Evolutionary conservation across 2,797 vertebrate species (phyloP), one percentile per base, ranked within the genome.

Genomic region (Pseudomugil tenellus): DNA sequence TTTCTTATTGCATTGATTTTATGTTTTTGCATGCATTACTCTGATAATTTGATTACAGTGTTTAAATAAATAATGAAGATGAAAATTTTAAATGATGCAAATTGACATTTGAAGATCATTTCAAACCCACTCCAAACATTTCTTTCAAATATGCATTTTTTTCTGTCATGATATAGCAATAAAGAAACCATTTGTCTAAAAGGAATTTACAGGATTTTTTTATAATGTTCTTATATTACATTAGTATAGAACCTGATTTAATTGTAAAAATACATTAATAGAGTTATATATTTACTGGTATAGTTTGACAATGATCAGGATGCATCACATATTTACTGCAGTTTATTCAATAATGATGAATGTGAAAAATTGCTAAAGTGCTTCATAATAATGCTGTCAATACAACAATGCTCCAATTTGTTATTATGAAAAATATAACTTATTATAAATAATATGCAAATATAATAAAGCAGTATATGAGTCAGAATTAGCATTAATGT

Each of bases 1-100:
- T 37, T 37, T 58, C 29, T 72, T 39, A n/a, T 52, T 72, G 35
- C 70, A 72, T 25, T 73, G 43, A 56, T 83, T 73, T 73, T 48
- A 55, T 55, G 39, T 67, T 56, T 76, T 12, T 80, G 76, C 84
- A 89, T 84, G 80, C 57, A 52, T 17, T 29, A 56, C 52, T 59
- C 23, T 41, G 31, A 66, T 19, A 71, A 14, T 59, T 16, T 57
- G 37, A 28, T 35, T 54, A 2, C 31, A 48, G 48, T 41, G 6
- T 8, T 1, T 29, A 28, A 37, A 31, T 4, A 17, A n/a, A 12
- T 25, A 11, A 17, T 16, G 5, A 29, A 57, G 14, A 35, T 35
- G 25, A 62, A 23, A 70, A 74, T 60, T 23, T 56, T 49, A 63
- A n/a, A 21, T 11, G 25, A 52, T 68, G 31, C 6, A 70, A 7